Percentiles rank a stretch among this genome's conserved stretches.
phyloP scores from a whole-genome alignment of 2,113 vertebrate species.

The Platysternon megacephalum region DNA sequence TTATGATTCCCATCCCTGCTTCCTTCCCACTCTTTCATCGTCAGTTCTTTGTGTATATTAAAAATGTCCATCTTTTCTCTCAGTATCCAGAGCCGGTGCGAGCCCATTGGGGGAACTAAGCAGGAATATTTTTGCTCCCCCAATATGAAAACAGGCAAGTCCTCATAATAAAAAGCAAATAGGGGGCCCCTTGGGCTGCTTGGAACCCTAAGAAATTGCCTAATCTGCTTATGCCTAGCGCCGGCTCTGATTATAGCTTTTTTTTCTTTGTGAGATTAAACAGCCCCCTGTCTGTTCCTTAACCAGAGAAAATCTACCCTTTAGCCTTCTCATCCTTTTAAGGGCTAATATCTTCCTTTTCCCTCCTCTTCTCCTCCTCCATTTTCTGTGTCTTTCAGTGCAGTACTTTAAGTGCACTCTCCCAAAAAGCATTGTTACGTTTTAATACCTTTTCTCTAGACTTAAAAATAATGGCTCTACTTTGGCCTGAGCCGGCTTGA shows the following conservation, averaged over 20 bases:
- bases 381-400: not conserved
- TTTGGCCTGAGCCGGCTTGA: not conserved
- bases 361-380: not conserved
- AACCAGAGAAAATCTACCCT: not conserved
- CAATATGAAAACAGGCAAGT: no score
- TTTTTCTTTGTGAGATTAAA: conserved; percentile 41
- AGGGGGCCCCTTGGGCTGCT: no score
- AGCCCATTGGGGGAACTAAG: no score
- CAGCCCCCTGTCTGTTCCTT: not conserved
- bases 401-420: not conserved
- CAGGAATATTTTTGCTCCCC: no score
- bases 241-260: conserved; percentile 6
- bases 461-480: not conserved
- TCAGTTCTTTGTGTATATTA: not conserved
- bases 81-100: not conserved
- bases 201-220: no score
- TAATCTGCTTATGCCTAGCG: no score
- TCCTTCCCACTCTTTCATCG: conserved; percentile 48
- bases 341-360: not conserved
- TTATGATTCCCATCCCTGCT: conserved; percentile 32
- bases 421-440: not conserved
- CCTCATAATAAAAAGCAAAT: no score
- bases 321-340: conserved; percentile 11
- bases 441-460: not conserved
- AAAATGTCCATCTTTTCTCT: conserved; percentile 21